Percentiles rank a stretch among this genome's conserved stretches.
These are phyloP conservation scores for Drosophila erecta DNA, from an alignment of 1,140 invertebrate genomes.

Conservation along the genomic window DNA sequence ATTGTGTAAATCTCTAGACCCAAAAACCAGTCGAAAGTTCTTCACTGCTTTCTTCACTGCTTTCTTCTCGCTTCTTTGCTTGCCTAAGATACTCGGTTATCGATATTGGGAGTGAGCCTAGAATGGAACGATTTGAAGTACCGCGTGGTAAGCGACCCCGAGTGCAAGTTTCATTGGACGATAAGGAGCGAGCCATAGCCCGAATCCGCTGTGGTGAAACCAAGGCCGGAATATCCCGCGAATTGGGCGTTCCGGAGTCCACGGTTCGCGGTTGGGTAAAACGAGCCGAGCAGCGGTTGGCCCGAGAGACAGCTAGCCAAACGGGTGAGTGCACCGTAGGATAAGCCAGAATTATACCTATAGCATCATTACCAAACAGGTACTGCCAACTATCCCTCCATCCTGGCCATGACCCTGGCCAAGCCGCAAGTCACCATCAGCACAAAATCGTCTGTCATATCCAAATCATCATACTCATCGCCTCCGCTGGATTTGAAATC, in stretches of 20 bases:
- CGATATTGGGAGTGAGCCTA: not conserved
- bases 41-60: slow-evolving; percentile 9
- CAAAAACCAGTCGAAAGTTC: slow-evolving; percentile 25
- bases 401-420: slow-evolving; percentile 22
- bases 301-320: slow-evolving; percentile 31
- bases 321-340: slow-evolving; percentile 15
- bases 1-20: slow-evolving; percentile 23
- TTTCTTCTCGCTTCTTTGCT: not conserved
- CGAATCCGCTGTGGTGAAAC: slow-evolving; percentile 69
- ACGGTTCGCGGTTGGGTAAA: slow-evolving; percentile 75
- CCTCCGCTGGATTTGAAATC: slow-evolving; percentile 3
- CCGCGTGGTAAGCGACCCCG: slow-evolving; percentile 67
- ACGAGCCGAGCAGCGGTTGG: slow-evolving; percentile 60
- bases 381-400: slow-evolving; percentile 1
- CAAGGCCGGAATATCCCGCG: slow-evolving; percentile 69
- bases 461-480: not conserved
- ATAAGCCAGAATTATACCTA: not conserved
- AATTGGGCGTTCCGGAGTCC: slow-evolving; percentile 69
- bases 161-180: slow-evolving; percentile 63
- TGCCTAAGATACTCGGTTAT: not conserved
- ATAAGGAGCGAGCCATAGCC: slow-evolving; percentile 64
- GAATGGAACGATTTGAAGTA: slow-evolving; percentile 54
- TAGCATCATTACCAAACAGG: not conserved
- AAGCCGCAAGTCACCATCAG: slow-evolving; percentile 23
- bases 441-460: not conserved